Evolutionary conservation across 2,113 vertebrate species (phyloP).

Genomic region (Gorilla gorilla): DNA sequence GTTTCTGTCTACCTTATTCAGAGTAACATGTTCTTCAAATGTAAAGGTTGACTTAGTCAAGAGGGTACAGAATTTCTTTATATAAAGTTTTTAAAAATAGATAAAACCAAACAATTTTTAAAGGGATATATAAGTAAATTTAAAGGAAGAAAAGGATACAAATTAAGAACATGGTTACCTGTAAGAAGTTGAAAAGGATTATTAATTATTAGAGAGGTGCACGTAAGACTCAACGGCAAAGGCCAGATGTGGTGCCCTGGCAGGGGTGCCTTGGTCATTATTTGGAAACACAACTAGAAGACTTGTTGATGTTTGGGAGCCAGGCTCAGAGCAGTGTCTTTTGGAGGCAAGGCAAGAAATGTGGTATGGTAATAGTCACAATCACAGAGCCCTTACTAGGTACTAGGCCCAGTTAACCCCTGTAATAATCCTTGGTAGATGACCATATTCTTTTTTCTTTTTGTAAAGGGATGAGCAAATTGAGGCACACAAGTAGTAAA

Average conservation of each 20-base stretch:
- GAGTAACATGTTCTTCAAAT: not conserved
- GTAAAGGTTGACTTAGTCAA: not conserved
- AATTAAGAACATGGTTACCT: not conserved
- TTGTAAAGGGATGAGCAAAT: not conserved
- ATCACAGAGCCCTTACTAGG: not conserved
- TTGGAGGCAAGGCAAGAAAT: not conserved
- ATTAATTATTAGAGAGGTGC: not conserved
- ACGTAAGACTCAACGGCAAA: not conserved
- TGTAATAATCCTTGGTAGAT: not conserved
- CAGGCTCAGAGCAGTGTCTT: not conserved
- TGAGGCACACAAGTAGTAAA: not conserved
- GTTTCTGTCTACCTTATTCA: not conserved
- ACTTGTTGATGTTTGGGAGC: not conserved
- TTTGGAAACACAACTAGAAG: not conserved
- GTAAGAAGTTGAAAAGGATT: not conserved
- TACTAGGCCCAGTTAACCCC: not conserved
- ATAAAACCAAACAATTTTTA: not conserved
- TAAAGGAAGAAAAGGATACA: not conserved
- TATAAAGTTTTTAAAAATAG: not conserved
- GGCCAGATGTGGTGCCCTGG: not conserved
- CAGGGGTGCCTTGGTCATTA: not conserved
- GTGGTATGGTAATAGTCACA: not conserved
- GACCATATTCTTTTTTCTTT: no score
- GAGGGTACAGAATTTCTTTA: not conserved
- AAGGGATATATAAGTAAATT: not conserved